Percentiles rank a stretch among this genome's conserved stretches.
These are phyloP conservation scores for Sebastes paucispinis DNA, from an alignment of 2,797 vertebrate genomes.

Conservation along the genomic window DNA sequence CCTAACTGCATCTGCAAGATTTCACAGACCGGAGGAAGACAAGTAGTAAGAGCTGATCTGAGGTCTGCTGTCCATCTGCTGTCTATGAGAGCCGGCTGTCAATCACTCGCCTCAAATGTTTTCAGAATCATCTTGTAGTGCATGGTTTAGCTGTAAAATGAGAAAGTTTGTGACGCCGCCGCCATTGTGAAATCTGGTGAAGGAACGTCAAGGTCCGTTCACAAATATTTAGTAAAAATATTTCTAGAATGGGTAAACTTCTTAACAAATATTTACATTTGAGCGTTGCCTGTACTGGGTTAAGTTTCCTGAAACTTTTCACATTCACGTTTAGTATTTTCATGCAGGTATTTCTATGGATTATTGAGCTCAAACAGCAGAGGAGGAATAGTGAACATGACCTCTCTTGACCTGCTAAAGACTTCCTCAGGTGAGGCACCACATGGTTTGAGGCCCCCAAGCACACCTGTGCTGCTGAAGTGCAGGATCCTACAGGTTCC, in stretches of 20 bases:
- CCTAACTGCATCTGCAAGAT: no score
- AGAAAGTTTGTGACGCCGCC: no score
- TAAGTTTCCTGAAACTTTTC: neutral
- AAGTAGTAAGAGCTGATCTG: neutral
- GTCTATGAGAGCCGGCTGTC: no score
- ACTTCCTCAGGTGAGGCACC: neutral
- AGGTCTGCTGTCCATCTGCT: no score
- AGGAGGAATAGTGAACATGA: neutral
- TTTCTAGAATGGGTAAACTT: neutral
- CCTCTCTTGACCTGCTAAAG: neutral
- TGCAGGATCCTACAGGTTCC: no score
- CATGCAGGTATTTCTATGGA: no score
- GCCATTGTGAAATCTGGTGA: no score
- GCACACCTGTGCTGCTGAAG: neutral
- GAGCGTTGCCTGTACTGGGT: neutral
- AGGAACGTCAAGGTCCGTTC: no score
- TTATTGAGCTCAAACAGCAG: neutral
- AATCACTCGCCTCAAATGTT: no score
- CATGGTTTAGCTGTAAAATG: no score
- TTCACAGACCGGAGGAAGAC: no score
- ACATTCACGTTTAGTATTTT: neutral
- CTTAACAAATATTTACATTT: neutral
- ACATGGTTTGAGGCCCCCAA: neutral
- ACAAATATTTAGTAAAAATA: neutral
- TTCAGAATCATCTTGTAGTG: no score